Percentiles rank a stretch among this genome's conserved stretches.
These are phyloP conservation scores for Lissocephala sabroskyi DNA, from an alignment of 2,888 invertebrate species.

Conservation along the genomic window DNA sequence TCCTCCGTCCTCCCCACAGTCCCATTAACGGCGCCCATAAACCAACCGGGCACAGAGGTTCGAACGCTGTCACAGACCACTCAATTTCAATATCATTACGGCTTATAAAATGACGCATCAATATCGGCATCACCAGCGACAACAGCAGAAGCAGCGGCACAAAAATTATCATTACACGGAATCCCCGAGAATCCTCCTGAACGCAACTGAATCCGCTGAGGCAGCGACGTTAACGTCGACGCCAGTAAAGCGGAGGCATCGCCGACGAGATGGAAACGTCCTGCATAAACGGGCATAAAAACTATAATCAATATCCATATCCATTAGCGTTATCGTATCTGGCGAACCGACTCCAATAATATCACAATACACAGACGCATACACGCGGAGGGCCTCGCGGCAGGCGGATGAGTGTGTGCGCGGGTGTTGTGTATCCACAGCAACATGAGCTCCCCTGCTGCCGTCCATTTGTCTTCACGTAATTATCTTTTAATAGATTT, in stretches of 20 bases:
- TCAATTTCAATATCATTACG: constrained; percentile 63
- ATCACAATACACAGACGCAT: constrained; percentile 17
- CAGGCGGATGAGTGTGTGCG: no score
- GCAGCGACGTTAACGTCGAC: background rate
- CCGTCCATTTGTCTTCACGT: constrained; percentile 61
- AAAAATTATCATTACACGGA: constrained; percentile 53
- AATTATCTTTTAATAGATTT: constrained; percentile 65
- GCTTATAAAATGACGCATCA: constrained; percentile 63
- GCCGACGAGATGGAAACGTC: constrained; percentile 1
- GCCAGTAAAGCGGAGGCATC: constrained; percentile 6
- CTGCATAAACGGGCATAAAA: constrained; percentile 45
- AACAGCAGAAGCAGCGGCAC: no score
- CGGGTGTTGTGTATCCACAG: background rate
- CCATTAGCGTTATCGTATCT: constrained; percentile 66
- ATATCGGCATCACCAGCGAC: no score
- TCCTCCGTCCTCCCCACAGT: constrained; percentile 32
- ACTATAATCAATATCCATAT: constrained; percentile 66
- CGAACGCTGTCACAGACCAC: constrained; percentile 51
- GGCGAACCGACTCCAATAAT: constrained; percentile 53
- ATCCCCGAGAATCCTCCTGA: background rate
- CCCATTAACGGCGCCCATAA: background rate
- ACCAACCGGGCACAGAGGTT: constrained; percentile 33
- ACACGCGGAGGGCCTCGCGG: no score
- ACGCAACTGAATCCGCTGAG: constrained; percentile 11
- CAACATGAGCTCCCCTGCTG: constrained; percentile 4